Percentiles rank a stretch among this genome's conserved stretches.
phyloP scores from a whole-genome alignment of 2,888 invertebrate species.

The Thymelicus acteon region DNA sequence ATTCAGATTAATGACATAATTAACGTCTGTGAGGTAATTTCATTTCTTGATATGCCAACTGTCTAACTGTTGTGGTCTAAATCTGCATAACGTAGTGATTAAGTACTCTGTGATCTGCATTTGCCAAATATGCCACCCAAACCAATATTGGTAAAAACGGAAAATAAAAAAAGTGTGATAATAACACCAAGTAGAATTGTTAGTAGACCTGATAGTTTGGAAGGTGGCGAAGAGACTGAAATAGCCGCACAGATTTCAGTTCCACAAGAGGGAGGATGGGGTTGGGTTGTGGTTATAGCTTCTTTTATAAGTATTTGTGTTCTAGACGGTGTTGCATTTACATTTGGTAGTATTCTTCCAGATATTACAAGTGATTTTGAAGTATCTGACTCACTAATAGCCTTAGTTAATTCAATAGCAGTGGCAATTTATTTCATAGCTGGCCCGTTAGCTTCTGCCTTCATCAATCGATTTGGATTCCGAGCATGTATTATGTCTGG shows the following conservation, averaged over 20 bases:
- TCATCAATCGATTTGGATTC: slow-evolving; percentile 77
- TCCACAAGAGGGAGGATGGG: slow-evolving; percentile 75
- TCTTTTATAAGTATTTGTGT: slow-evolving; percentile 63
- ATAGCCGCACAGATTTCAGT: slow-evolving; percentile 74
- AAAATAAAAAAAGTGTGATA: slow-evolving; percentile 55
- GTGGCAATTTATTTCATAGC: slow-evolving; percentile 67
- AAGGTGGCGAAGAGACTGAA: slow-evolving; percentile 74
- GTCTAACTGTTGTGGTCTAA: too few relatives aligned
- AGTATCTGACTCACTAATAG: slow-evolving; percentile 57
- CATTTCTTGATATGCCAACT: not conserved
- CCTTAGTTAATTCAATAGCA: slow-evolving; percentile 70
- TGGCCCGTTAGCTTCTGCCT: slow-evolving; percentile 70
- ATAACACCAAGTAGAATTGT: slow-evolving; percentile 61
- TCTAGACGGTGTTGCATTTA: slow-evolving; percentile 68
- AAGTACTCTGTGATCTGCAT: not conserved
- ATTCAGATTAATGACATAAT: not conserved
- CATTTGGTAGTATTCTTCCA: slow-evolving; percentile 68
- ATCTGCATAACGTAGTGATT: too few relatives aligned
- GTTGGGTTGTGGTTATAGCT: slow-evolving; percentile 71
- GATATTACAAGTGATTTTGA: slow-evolving; percentile 64
- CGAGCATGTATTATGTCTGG: slow-evolving; percentile 71
- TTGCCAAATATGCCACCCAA: slow-evolving; percentile 46
- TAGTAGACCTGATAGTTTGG: slow-evolving; percentile 55
- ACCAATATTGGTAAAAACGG: slow-evolving; percentile 47
- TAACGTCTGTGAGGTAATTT: not conserved